These are phyloP conservation scores for Limnodromus scolopaceus DNA, from an alignment of 2,797 vertebrate species.

Conservation along the genomic window DNA sequence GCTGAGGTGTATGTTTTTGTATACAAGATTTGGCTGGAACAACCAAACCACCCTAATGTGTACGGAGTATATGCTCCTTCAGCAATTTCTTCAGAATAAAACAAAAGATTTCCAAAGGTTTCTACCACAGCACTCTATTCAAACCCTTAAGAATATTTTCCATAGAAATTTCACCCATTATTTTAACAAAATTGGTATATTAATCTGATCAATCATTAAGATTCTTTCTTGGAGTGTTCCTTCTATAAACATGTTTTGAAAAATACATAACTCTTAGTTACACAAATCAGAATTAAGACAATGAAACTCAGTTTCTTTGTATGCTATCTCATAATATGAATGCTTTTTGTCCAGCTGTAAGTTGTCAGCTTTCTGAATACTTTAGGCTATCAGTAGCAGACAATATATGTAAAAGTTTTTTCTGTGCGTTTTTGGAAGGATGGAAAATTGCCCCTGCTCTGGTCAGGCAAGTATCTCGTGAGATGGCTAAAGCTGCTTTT, in stretches of 20 bases:
- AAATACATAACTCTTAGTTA: not conserved
- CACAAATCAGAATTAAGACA: not conserved
- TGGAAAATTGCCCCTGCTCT: not conserved
- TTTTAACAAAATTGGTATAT: not conserved
- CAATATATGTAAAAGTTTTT: not conserved
- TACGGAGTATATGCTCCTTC: not conserved
- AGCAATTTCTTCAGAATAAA: not conserved
- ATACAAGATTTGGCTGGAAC: not conserved
- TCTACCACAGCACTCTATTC: not conserved
- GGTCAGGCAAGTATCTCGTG: not conserved
- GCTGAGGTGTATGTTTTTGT: not conserved
- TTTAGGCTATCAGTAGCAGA: not conserved
- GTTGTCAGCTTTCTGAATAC: not conserved
- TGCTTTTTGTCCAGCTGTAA: not conserved
- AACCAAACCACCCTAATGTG: not conserved
- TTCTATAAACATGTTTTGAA: not conserved
- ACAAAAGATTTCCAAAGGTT: not conserved
- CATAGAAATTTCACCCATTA: too few relatives aligned
- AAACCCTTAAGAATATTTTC: not conserved
- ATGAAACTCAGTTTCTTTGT: not conserved
- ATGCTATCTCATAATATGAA: not conserved
- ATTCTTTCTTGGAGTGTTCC: not conserved
- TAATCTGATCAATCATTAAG: not conserved
- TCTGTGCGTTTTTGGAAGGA: not conserved
- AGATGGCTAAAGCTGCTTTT: not conserved